Base-by-base conservation (phyloP, 1,140 invertebrate genomes). In the Pseudoatta argentina region DNA sequence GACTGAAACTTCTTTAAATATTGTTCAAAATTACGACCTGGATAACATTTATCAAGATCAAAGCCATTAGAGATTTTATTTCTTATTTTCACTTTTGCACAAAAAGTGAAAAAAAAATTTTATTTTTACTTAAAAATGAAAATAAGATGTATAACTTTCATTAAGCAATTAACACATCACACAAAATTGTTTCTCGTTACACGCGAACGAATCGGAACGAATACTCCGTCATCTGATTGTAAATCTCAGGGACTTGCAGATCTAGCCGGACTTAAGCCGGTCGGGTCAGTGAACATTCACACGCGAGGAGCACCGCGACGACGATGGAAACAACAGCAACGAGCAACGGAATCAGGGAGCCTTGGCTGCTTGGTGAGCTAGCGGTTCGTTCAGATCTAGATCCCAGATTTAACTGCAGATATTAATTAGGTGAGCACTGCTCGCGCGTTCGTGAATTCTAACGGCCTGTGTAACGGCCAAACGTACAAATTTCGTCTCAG, bases 301-400 rank as follows among this genome's bases (percentile, higher is more conserved):
- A 87, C 89, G 64, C 64, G 87, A 85, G 86, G 34, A 83, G 66
- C 87, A 87, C 85, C 89, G 72, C 71, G 77, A 78, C 71, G 89
- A 89, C 88, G 83, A 30, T 86, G 21, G 66, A 67, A 71, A 78
- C 81, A 69, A 72, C 81, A 77, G 79, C 85, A 86, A 83, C 91
- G 92, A 88, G 92, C 91, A 93, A 93, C 92, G 92, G 92, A 92
- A 92, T 92, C 92, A 90, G 85, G 88, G 89, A 87, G 91, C 91
- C 90, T 88, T 87, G 87, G 88, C 81, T 90, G 82, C 81, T 82
- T 86, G 88, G 88, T 55, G 81, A 91, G 87, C 90, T 93, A 94
- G 93, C 93, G 93, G 92, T 93, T 92, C 89, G 86, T 90, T 91
- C 86, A 92, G 91, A 94, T 94, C 93, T 94, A 93, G 93, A 94